These are phyloP conservation scores for Ochotona curzoniae DNA, from an alignment of 2,113 vertebrate species.

Conservation along the genomic window DNA sequence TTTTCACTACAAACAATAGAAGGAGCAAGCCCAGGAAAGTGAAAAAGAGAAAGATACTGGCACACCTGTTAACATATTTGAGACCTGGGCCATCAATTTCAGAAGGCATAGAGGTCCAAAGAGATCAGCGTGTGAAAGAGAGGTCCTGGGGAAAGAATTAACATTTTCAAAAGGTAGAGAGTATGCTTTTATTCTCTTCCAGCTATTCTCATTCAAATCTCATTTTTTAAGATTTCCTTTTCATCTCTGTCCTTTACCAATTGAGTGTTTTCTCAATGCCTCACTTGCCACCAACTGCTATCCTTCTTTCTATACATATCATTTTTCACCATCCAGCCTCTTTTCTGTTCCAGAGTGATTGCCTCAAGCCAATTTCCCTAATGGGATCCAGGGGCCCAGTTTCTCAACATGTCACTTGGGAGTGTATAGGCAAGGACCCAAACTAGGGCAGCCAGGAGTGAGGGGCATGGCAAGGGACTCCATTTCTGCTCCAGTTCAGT, in stretches of 20 bases:
- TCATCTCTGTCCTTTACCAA: slow-evolving; percentile 12
- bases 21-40: background rate
- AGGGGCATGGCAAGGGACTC: background rate
- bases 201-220: slow-evolving; percentile 41
- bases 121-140: background rate
- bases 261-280: background rate
- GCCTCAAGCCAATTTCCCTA: slow-evolving; percentile 62
- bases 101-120: background rate
- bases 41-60: background rate
- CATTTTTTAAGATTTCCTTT: background rate
- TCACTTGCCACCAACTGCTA: background rate
- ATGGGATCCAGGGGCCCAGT: slow-evolving; percentile 9
- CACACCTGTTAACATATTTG: background rate
- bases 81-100: background rate
- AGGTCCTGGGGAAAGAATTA: background rate
- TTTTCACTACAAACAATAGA: background rate
- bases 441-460: background rate
- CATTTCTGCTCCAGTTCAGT: background rate
- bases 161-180: background rate
- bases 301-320: slow-evolving; percentile 4
- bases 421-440: slow-evolving; percentile 60
- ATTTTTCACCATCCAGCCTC: slow-evolving; percentile 37
- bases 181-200: background rate
- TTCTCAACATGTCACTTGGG: slow-evolving; percentile 40
- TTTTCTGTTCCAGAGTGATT: background rate